phyloP scores from a whole-genome alignment of 2,888 invertebrate species.

The Litoditis marina region DNA sequence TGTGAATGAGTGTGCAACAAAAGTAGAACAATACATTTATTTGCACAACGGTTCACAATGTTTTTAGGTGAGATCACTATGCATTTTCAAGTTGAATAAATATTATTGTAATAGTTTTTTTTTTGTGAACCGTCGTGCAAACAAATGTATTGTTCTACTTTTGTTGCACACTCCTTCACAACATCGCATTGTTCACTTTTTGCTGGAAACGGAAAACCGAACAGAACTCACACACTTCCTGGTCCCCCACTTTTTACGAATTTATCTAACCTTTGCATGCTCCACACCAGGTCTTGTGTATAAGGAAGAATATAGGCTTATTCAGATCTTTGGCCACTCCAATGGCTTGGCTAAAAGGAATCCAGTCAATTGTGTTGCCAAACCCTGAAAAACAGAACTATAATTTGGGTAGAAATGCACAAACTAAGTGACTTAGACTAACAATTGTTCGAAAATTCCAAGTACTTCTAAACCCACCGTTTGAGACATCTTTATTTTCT shows the following conservation, averaged over 20 bases:
- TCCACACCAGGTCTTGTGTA: conserved; percentile 66
- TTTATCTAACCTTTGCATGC: conserved; percentile 65
- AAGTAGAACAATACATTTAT: no score
- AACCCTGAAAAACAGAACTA: conserved; percentile 40
- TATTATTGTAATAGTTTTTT: no score
- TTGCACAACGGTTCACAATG: no score
- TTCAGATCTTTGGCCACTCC: conserved; percentile 55
- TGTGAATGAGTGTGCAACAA: no score
- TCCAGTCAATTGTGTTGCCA: conserved; percentile 58
- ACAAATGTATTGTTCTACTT: no score
- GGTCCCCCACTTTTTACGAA: no score
- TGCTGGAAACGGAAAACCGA: not conserved
- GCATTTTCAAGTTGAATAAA: not conserved
- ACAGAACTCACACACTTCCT: not conserved
- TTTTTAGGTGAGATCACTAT: no score
- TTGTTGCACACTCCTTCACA: no score
- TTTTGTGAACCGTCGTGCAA: no score
- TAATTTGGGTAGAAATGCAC: no score
- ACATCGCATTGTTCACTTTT: no score
- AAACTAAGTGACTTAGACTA: no score
- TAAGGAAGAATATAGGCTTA: conserved; percentile 64
- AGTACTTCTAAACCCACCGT: conserved; percentile 23
- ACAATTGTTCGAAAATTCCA: conserved; percentile 8
- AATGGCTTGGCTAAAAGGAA: conserved; percentile 51
- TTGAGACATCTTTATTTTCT: conserved; percentile 19